Conservation (phyloP, 2,888 invertebrate genomes). For the Lasius fuliginosus region DNA sequence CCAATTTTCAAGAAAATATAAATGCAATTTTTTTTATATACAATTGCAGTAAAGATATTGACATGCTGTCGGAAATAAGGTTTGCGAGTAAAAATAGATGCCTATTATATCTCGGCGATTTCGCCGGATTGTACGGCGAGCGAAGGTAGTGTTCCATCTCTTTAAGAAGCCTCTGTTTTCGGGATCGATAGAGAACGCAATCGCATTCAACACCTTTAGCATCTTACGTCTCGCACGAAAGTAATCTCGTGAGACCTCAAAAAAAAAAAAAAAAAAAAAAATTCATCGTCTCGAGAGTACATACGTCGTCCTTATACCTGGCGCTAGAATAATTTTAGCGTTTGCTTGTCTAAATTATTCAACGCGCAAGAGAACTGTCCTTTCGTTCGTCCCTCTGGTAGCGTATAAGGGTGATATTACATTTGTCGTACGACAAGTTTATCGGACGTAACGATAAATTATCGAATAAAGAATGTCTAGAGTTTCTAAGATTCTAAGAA, state of each 20-base stretch:
- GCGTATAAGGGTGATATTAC: neutral
- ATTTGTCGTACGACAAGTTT: neutral
- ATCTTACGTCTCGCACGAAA: conserved; percentile 52
- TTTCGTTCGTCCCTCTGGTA: neutral
- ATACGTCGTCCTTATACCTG: no score
- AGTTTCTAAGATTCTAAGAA: neutral
- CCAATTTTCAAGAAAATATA: neutral
- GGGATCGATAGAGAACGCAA: conserved; percentile 79
- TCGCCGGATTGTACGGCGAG: conserved; percentile 52
- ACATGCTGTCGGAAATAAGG: neutral
- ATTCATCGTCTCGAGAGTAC: neutral
- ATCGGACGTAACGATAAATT: neutral
- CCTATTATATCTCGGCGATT: neutral
- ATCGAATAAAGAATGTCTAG: neutral
- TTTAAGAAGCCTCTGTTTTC: conserved; percentile 77
- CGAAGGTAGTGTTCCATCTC: conserved; percentile 77
- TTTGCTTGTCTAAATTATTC: conserved; percentile 53
- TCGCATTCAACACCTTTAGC: conserved; percentile 76
- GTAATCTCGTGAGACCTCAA: neutral
- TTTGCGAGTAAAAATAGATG: neutral
- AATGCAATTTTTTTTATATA: neutral
- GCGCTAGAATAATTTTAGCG: neutral
- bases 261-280: neutral
- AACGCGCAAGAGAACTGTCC: neutral
- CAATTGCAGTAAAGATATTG: neutral